Conservation (phyloP, 2,113 vertebrate genomes). For the Protobothrops mucrosquamatus region DNA sequence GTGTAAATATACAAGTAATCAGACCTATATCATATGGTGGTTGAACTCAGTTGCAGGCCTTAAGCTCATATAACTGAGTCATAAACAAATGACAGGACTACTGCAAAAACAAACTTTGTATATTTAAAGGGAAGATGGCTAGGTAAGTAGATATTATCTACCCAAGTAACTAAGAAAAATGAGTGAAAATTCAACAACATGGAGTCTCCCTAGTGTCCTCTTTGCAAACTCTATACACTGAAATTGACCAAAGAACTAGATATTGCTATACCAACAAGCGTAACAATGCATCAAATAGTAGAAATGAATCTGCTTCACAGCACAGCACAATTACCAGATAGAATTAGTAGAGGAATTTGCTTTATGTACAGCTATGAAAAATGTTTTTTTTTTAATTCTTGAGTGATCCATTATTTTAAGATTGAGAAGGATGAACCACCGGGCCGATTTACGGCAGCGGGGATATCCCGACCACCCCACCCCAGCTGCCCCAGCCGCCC, state of each 20-base stretch:
- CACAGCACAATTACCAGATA: not conserved
- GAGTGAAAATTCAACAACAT: not conserved
- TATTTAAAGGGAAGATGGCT: not conserved
- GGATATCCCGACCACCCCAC: too few relatives aligned
- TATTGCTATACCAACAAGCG: not conserved
- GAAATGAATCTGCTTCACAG: not conserved
- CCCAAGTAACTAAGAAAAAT: not conserved
- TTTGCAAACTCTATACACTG: not conserved
- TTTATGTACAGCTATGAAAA: conserved; percentile 34
- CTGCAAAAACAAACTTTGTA: not conserved
- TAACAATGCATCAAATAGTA: not conserved
- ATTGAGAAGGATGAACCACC: too few relatives aligned
- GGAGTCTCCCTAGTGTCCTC: too few relatives aligned
- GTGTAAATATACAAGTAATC: not conserved
- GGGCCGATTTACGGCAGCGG: too few relatives aligned
- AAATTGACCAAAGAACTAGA: not conserved
- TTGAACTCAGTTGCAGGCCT: not conserved
- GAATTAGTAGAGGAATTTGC: not conserved
- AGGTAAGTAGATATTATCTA: not conserved
- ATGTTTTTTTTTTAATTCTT: conserved; percentile 40
- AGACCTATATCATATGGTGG: not conserved
- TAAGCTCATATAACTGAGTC: not conserved
- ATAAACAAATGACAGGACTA: not conserved
- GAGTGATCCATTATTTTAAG: conserved; percentile 28
- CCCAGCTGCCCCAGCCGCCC: too few relatives aligned